Conservation (phyloP, 2,797 vertebrate species). For the Chrysolophus pictus region DNA sequence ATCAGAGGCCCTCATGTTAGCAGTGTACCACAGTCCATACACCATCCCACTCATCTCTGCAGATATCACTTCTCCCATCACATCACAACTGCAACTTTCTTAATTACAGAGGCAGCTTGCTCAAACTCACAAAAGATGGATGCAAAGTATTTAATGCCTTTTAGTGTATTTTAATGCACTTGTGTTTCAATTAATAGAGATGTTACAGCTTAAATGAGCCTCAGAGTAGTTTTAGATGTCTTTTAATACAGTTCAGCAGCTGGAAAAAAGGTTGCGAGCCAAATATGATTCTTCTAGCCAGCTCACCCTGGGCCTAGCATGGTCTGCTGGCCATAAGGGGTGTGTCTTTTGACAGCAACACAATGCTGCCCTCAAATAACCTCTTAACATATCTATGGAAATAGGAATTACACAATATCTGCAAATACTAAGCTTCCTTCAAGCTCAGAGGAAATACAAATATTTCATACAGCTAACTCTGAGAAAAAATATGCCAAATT, state of each 20-base stretch:
- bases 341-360: constrained; percentile 34
- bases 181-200: neutral
- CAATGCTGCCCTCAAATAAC: constrained; percentile 52
- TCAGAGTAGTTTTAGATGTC: constrained; percentile 1
- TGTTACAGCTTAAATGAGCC: neutral
- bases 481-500: constrained; percentile 46
- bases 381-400: constrained; percentile 44
- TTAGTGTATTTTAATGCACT: neutral
- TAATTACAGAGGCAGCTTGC: constrained; percentile 2
- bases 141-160: neutral
- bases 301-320: constrained; percentile 28
- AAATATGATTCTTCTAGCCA: constrained; percentile 15
- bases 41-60: neutral
- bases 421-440: constrained; percentile 43
- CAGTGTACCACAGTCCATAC: neutral
- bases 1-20: neutral
- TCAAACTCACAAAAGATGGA: neutral
- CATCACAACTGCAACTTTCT: neutral
- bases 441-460: constrained; percentile 43
- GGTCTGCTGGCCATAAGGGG: constrained; percentile 1
- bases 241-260: neutral
- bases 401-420: constrained; percentile 41
- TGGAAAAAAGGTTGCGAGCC: constrained; percentile 6
- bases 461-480: constrained; percentile 42
- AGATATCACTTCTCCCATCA: neutral